Conservation (phyloP, 2,888 invertebrate species). For the Lasiommata megera region DNA sequence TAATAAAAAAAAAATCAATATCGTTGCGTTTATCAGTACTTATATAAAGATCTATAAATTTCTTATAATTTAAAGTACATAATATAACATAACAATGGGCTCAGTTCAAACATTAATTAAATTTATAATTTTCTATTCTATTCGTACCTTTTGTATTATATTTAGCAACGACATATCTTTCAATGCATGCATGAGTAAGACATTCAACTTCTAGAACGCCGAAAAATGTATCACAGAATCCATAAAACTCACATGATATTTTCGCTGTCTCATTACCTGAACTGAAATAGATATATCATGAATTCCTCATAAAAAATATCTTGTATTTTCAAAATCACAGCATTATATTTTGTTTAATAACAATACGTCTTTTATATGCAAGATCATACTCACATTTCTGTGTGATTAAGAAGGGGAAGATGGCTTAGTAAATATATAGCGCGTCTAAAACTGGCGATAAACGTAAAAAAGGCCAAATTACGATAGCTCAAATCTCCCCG, state of each 20-base stretch:
- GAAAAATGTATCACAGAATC: conserved; percentile 67
- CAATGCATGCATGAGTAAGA: conserved; percentile 70
- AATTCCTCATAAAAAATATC: neutral
- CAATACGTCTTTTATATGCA: neutral
- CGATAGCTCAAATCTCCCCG: conserved; percentile 56
- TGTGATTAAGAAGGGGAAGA: conserved; percentile 37
- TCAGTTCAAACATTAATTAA: too few relatives aligned
- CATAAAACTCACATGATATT: conserved; percentile 50
- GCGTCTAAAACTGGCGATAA: conserved; percentile 50
- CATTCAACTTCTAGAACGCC: conserved; percentile 70
- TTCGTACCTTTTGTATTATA: conserved; percentile 65
- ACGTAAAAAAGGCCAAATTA: conserved; percentile 60
- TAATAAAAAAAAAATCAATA: too few relatives aligned
- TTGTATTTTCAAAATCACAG: too few relatives aligned
- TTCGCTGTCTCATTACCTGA: conserved; percentile 43
- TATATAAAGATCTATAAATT: too few relatives aligned
- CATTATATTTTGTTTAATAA: too few relatives aligned
- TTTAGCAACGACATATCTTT: conserved; percentile 68
- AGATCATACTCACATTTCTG: conserved; percentile 39
- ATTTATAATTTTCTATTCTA: too few relatives aligned
- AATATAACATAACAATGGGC: too few relatives aligned
- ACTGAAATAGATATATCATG: conserved; percentile 21
- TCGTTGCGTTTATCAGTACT: too few relatives aligned
- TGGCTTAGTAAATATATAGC: conserved; percentile 36
- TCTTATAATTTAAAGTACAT: too few relatives aligned